These are phyloP conservation scores for Drosophila longiperda DNA, from an alignment of 2,888 invertebrate genomes.

Conservation along the genomic window DNA sequence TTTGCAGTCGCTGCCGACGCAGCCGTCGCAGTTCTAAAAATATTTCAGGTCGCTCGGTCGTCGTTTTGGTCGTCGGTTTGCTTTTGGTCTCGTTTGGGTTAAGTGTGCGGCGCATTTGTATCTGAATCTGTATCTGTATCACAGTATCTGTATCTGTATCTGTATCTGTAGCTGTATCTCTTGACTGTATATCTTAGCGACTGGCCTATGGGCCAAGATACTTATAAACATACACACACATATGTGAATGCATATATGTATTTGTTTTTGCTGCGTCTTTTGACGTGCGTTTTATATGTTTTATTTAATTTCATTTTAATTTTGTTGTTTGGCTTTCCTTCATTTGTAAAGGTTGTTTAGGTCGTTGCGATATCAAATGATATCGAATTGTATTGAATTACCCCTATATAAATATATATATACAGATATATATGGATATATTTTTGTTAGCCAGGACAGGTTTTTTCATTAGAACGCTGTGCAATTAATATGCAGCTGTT, in stretches of 20 bases:
- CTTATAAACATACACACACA: background rate
- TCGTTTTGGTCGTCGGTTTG: slow-evolving; percentile 66
- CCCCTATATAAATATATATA: background rate
- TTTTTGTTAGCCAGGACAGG: slow-evolving; percentile 16
- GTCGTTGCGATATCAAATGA: slow-evolving; percentile 61
- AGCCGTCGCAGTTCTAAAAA: slow-evolving; percentile 73
- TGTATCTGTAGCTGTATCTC: slow-evolving; percentile 32
- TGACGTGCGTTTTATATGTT: slow-evolving; percentile 23
- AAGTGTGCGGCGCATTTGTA: slow-evolving; percentile 77
- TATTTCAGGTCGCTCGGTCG: slow-evolving; percentile 78
- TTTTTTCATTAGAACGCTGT: slow-evolving; percentile 61
- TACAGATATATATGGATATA: background rate
- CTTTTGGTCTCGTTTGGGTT: slow-evolving; percentile 80
- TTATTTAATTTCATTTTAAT: slow-evolving; percentile 3
- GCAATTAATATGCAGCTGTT: slow-evolving; percentile 77
- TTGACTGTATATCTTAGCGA: slow-evolving; percentile 33
- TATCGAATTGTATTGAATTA: slow-evolving; percentile 61
- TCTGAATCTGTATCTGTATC: slow-evolving; percentile 50
- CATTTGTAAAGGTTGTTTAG: slow-evolving; percentile 61
- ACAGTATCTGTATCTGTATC: slow-evolving; percentile 27
- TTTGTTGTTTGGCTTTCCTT: slow-evolving; percentile 9
- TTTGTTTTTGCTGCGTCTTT: slow-evolving; percentile 30
- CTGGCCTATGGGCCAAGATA: slow-evolving; percentile 38
- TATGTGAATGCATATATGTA: slow-evolving; percentile 3
- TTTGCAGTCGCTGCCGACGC: slow-evolving; percentile 33